Percentiles rank a stretch among this genome's conserved stretches.
These are phyloP conservation scores for Erythrocercus mccallii DNA, from an alignment of 2,113 vertebrate genomes.

Conservation along the genomic window DNA sequence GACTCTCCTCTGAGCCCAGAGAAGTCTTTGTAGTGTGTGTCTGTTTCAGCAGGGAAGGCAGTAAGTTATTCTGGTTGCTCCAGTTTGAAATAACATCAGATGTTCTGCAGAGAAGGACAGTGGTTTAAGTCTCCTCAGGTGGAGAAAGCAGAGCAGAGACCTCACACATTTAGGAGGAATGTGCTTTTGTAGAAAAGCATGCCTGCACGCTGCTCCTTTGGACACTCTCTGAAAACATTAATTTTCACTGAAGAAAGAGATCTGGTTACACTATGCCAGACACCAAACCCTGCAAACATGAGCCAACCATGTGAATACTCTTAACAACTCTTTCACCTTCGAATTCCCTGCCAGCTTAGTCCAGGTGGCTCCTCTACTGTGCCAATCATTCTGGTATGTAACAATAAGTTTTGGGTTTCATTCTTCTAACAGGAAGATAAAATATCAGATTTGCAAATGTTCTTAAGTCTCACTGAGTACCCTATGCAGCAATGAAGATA, in stretches of 20 bases:
- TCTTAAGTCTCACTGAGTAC: neutral
- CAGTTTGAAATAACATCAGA: neutral
- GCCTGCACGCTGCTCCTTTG: neutral
- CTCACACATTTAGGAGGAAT: neutral
- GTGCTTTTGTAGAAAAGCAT: neutral
- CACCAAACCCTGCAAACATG: neutral
- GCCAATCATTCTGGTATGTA: neutral
- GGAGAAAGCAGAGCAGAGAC: neutral
- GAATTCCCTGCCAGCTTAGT: neutral
- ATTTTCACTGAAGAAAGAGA: neutral
- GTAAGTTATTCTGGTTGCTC: neutral
- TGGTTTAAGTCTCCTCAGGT: neutral
- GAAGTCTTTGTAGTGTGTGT: neutral
- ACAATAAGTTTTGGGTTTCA: neutral
- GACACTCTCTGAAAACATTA: neutral
- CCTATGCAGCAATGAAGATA: neutral
- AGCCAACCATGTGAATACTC: neutral
- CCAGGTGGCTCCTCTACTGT: neutral
- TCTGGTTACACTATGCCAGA: neutral
- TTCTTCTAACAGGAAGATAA: neutral
- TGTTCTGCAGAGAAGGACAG: neutral
- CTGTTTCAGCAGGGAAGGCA: neutral
- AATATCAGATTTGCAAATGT: neutral
- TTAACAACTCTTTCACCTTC: neutral
- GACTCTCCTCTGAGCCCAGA: neutral